A percentile compares a stretch with the other conserved stretches of the same genome.
These are phyloP conservation scores for Lophius piscatorius DNA, from an alignment of 2,113 vertebrate genomes.

Conservation along the genomic window DNA sequence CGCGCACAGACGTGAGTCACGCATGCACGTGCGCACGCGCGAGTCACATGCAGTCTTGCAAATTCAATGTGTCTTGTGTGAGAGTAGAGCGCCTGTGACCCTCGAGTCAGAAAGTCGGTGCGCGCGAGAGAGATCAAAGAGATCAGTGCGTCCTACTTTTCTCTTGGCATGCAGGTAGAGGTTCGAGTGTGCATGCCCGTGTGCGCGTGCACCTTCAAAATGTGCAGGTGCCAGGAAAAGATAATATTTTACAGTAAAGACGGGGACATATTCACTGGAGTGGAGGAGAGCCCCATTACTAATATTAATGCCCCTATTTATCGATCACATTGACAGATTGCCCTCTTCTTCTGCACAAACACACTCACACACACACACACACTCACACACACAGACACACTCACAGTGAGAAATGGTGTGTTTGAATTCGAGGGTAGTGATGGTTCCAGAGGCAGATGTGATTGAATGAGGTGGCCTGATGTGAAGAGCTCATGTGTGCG, in stretches of 20 bases:
- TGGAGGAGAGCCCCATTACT: slow-evolving; percentile 62
- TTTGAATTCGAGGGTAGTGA: slow-evolving; percentile 45
- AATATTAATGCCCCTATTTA: slow-evolving; percentile 67
- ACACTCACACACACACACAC: slow-evolving; percentile 19
- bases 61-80: slow-evolving; percentile 1
- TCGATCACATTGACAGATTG: slow-evolving; percentile 69
- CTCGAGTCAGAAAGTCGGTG: slow-evolving; percentile 25
- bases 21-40: slow-evolving; percentile 26
- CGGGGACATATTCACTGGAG: slow-evolving; percentile 61
- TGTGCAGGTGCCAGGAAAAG: slow-evolving; percentile 59
- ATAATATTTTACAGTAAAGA: slow-evolving; percentile 58
- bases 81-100: slow-evolving; percentile 23
- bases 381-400: slow-evolving; percentile 13
- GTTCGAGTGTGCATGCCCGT: slow-evolving; percentile 29
- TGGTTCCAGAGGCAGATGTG: slow-evolving; percentile 56
- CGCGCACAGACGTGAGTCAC: not conserved
- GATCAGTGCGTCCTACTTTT: slow-evolving; percentile 16
- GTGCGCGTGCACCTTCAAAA: slow-evolving; percentile 29
- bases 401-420: slow-evolving; percentile 19
- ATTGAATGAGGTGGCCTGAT: slow-evolving; percentile 60
- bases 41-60: slow-evolving; percentile 15
- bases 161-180: slow-evolving; percentile 70
- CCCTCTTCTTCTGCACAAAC: not conserved
- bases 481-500: slow-evolving; percentile 44
- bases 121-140: slow-evolving; percentile 17